Conservation (phyloP, 2,888 invertebrate genomes). For the Temnothorax unifasciatus region DNA sequence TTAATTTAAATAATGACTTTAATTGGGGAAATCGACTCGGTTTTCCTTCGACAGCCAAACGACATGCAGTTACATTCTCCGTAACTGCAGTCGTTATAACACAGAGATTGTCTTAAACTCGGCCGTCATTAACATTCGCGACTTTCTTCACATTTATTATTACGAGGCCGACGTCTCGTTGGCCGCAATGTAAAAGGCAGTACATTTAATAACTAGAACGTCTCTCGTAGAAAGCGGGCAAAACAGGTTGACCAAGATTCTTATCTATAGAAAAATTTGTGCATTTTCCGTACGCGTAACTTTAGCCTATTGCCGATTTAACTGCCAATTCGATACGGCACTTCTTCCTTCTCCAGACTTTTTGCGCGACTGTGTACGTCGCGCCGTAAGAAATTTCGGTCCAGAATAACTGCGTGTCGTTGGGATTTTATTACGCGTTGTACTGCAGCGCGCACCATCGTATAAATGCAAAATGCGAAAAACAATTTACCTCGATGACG, state of each 20-base stretch:
- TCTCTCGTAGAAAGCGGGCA: constrained; percentile 43
- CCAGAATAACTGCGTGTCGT: constrained; percentile 5
- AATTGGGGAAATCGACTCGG: not conserved
- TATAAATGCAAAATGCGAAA: constrained; percentile 21
- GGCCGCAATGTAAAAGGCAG: constrained; percentile 30
- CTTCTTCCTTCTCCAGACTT: not conserved
- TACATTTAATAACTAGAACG: constrained; percentile 54
- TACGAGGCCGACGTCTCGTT: constrained; percentile 34
- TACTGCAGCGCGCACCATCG: not conserved
- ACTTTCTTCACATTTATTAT: constrained; percentile 47
- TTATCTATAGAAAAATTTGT: constrained; percentile 20
- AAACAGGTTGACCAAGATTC: constrained; percentile 43
- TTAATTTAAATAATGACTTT: constrained; percentile 11
- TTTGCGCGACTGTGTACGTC: not conserved
- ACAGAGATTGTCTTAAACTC: constrained; percentile 45
- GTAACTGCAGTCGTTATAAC: constrained; percentile 24
- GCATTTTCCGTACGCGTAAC: constrained; percentile 19
- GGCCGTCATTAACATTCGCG: constrained; percentile 53
- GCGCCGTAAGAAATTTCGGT: constrained; percentile 17
- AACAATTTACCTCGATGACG: constrained; percentile 23
- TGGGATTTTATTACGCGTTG: constrained; percentile 23
- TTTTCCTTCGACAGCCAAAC: not conserved
- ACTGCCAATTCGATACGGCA: not conserved
- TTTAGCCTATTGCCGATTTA: not conserved
- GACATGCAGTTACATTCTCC: constrained; percentile 21